Conservation (phyloP, 2,113 vertebrate genomes). For the Catharus minimus region DNA sequence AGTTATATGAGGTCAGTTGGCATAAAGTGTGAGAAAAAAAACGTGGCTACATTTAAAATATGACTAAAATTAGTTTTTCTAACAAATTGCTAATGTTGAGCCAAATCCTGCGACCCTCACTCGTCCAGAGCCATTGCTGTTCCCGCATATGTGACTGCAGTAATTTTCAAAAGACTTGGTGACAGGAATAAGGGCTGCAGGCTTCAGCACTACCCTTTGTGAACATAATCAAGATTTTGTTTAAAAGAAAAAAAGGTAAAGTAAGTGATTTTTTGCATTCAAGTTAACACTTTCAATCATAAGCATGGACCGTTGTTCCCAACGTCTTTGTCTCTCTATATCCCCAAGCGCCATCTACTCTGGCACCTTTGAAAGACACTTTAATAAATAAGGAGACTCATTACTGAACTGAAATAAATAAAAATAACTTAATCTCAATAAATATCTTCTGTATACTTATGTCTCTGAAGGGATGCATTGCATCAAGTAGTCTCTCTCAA, state of each 20-base stretch:
- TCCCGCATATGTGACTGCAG: neutral
- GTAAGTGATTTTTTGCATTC: constrained; percentile 82
- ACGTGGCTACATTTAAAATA: constrained; percentile 44
- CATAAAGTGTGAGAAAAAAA: constrained; percentile 55
- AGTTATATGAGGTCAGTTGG: constrained; percentile 54
- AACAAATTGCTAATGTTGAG: constrained; percentile 34
- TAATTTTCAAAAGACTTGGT: neutral
- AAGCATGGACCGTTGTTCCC: constrained; percentile 72
- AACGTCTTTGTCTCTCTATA: constrained; percentile 71
- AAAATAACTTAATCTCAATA: constrained; percentile 99
- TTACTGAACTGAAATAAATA: constrained; percentile 97
- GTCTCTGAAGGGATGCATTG: constrained; percentile 88
- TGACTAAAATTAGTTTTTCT: constrained; percentile 47
- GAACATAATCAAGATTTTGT: constrained; percentile 31
- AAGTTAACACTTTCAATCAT: constrained; percentile 69
- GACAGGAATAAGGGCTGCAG: constrained; percentile 16
- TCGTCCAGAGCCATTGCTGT: neutral
- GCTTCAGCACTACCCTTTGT: neutral
- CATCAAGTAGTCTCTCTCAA: constrained; percentile 82
- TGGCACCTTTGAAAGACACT: constrained; percentile 89
- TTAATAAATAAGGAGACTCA: constrained; percentile 89
- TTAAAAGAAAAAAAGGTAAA: constrained; percentile 81
- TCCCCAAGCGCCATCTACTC: constrained; percentile 78
- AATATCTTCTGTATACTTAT: constrained; percentile 92
- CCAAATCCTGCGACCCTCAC: neutral